Conservation (phyloP, 2,888 invertebrate species). For the Muscina levida region DNA sequence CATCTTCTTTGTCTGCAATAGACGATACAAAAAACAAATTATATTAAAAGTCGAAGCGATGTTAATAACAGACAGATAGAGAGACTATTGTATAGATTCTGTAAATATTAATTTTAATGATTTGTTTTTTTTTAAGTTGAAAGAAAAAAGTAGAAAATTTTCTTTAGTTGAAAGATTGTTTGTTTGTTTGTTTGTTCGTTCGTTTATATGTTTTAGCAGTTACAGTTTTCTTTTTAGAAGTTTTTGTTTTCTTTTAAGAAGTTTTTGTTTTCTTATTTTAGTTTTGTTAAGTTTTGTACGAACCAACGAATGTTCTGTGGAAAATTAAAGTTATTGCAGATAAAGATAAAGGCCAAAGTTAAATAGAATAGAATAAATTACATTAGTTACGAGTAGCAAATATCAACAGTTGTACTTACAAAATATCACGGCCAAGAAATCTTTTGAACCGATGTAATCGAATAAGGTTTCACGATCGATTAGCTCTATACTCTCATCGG, state of each 20-base stretch:
- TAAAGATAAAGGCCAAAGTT: neutral
- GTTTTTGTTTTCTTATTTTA: too few relatives aligned
- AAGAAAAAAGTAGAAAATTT: conserved; percentile 9
- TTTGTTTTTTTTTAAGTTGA: neutral
- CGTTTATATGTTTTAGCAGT: conserved; percentile 66
- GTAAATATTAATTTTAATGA: neutral
- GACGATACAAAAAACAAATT: neutral
- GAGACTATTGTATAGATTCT: neutral
- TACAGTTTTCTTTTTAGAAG: conserved; percentile 67
- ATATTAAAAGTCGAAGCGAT: too few relatives aligned
- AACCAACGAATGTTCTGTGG: conserved; percentile 6
- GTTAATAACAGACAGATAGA: neutral
- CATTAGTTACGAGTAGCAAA: neutral
- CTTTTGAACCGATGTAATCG: conserved; percentile 92
- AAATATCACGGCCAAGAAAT: conserved; percentile 94
- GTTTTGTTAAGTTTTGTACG: too few relatives aligned
- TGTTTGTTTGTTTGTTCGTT: too few relatives aligned
- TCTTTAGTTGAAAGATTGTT: too few relatives aligned
- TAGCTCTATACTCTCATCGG: conserved; percentile 94
- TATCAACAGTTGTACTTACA: conserved; percentile 86
- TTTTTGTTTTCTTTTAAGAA: too few relatives aligned
- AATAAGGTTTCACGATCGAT: conserved; percentile 90
- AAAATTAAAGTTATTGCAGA: conserved; percentile 22
- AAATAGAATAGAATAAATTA: conserved; percentile 28
- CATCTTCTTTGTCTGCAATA: conserved; percentile 88